Conservation (phyloP, 2,888 invertebrate species). For the Epinotia brunnichana region DNA sequence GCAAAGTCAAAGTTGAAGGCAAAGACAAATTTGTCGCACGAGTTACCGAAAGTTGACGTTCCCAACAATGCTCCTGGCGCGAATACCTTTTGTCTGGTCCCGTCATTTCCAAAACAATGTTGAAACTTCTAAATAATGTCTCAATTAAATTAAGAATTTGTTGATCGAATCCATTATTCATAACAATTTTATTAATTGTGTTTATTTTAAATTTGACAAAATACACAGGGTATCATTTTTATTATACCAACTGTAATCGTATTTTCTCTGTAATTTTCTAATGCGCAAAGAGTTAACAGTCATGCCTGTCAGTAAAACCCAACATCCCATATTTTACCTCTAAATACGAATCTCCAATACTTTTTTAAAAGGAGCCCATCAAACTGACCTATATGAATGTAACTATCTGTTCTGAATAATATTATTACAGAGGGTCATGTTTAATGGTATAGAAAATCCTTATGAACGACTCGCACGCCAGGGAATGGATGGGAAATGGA, state of each 20-base stretch:
- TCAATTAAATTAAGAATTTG: slow-evolving; percentile 15
- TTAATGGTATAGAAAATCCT: slow-evolving; percentile 69
- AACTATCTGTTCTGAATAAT: slow-evolving; percentile 62
- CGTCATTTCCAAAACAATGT: slow-evolving; percentile 17
- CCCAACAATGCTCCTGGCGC: slow-evolving; percentile 3
- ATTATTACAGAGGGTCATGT: slow-evolving; percentile 64
- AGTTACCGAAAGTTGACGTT: slow-evolving; percentile 29
- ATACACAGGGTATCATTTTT: not conserved
- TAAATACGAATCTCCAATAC: not conserved
- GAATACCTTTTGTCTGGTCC: slow-evolving; percentile 26
- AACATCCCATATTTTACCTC: not conserved
- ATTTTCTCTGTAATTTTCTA: not conserved
- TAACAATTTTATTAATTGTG: not conserved
- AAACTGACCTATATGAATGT: slow-evolving; percentile 46
- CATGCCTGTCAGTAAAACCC: not conserved
- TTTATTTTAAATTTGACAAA: not conserved
- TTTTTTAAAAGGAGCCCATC: slow-evolving; percentile 1
- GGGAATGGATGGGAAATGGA: slow-evolving; percentile 57
- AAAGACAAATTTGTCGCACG: slow-evolving; percentile 34
- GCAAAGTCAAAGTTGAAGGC: slow-evolving; percentile 19
- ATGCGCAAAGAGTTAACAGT: not conserved
- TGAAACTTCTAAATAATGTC: slow-evolving; percentile 22
- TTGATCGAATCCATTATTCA: slow-evolving; percentile 8
- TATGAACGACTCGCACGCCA: slow-evolving; percentile 58
- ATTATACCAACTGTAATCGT: too few relatives aligned